These are phyloP conservation scores for Zingel zingel DNA, from an alignment of 2,113 vertebrate genomes.

Conservation along the genomic window DNA sequence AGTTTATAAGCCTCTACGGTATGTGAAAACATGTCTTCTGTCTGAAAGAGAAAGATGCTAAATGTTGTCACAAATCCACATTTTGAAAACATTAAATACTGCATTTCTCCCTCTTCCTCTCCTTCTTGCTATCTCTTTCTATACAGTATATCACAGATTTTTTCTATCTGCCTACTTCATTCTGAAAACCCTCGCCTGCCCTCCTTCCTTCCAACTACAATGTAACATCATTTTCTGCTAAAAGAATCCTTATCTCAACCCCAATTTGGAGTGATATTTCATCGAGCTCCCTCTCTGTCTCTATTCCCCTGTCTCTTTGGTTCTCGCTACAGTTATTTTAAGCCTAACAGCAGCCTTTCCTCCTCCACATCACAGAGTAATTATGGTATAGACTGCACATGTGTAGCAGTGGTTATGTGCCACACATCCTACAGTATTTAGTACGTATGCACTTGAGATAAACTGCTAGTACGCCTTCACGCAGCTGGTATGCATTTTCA, in stretches of 20 bases:
- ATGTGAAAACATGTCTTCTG: neutral
- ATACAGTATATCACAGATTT: constrained; percentile 18
- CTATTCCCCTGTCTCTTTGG: constrained; percentile 8
- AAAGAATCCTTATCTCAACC: constrained; percentile 22
- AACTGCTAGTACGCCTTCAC: neutral
- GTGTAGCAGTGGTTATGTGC: neutral
- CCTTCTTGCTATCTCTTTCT: constrained; percentile 7
- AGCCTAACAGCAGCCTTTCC: constrained; percentile 63
- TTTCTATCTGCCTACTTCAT: constrained; percentile 51
- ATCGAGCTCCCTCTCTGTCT: constrained; percentile 10
- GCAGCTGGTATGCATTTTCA: neutral
- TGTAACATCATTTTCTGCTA: constrained; percentile 55
- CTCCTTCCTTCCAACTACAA: constrained; percentile 32
- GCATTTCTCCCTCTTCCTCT: neutral
- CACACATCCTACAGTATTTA: constrained; percentile 10
- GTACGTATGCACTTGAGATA: neutral
- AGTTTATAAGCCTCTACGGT: neutral
- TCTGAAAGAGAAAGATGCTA: neutral
- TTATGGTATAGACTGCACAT: constrained; percentile 52
- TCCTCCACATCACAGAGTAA: constrained; percentile 63
- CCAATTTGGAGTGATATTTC: constrained; percentile 39
- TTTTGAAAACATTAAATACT: neutral
- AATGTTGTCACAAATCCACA: neutral
- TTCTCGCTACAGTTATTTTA: constrained; percentile 66
- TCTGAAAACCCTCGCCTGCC: constrained; percentile 19